Base-by-base conservation (phyloP, 2,888 invertebrate genomes). In the Rosalia funebris region DNA sequence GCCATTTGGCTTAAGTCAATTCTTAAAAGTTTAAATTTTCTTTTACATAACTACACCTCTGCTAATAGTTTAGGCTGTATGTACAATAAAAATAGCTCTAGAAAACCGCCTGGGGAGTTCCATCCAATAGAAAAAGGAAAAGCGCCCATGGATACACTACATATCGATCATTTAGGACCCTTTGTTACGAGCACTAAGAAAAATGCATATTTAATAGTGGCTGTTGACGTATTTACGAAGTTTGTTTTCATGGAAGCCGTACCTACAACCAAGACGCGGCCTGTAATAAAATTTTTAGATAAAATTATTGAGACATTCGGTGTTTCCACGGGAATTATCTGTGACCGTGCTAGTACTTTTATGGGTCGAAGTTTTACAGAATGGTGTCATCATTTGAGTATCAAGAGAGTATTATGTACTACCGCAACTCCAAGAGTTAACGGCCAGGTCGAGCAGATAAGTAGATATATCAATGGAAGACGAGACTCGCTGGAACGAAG, bases 361-460 rank as follows among this genome's bases (percentile, higher is more conserved):
- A 25, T 7, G 7, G 7, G 7, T 7, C 3, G 7, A 25, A 25
- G 3, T 5, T 25, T 25, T 25, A 25, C 25, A 3, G 25, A 25
- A 3, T 25, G 3, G 7, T 25, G 25, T 25, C 7, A 3, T 7
- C 3, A 25, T 7, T 34, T 34, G 10, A n/a, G 34, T 34, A 34
- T 34, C 10, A 34, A 34, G 10, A 3, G 34, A n/a, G 34, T 34
- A 11, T n/a, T 34, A 2, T 34, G 34, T 11, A n/a, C 34, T n/a
- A 34, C 34, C 2, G 7, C 11, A 2, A 34, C 34, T 7, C 34
- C 34, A 7, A 17, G 44, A 20, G 44, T n/a, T 11, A 44, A 44
- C 20, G 44, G 44, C 10, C 44, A 44, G n/a, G 44, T 44, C 1
- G 44, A 44, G 20, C 4, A 12, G 7, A 20, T 44, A 1, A 44